Conservation (phyloP, 2,113 vertebrate genomes). For the Symphodus melops region DNA sequence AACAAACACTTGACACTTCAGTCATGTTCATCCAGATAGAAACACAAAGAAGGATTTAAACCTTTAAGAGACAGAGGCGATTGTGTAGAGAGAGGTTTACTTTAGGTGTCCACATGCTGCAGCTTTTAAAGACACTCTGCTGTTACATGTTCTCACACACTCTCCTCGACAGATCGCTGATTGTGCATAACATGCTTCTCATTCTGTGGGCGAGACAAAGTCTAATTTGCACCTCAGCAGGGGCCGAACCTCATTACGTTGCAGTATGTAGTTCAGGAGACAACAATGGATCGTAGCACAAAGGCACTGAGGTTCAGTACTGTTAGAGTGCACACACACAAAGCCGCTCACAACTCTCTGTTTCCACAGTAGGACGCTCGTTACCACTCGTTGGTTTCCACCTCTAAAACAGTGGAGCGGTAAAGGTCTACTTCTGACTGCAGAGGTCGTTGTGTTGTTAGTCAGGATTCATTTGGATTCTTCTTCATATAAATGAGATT, state of each 20-base stretch:
- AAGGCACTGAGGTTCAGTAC: slow-evolving; percentile 36
- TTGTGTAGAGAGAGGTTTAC: background rate
- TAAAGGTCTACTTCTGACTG: background rate
- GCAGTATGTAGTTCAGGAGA: slow-evolving; percentile 25
- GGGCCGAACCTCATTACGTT: slow-evolving; percentile 20
- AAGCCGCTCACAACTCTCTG: background rate
- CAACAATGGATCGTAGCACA: slow-evolving; percentile 27
- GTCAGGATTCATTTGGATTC: background rate
- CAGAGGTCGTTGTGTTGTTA: background rate
- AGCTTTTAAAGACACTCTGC: background rate
- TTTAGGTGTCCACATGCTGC: background rate
- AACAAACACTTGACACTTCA: background rate
- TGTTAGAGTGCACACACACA: slow-evolving; percentile 34
- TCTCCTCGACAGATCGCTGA: slow-evolving; percentile 27
- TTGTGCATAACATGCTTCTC: slow-evolving; percentile 21
- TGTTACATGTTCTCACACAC: slow-evolving; percentile 3
- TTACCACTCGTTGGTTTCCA: slow-evolving; percentile 16
- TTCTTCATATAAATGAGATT: background rate
- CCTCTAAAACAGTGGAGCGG: slow-evolving; percentile 11
- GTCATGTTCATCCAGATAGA: background rate
- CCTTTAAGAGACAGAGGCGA: background rate
- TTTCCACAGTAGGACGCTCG: slow-evolving; percentile 37
- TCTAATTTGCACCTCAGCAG: slow-evolving; percentile 66
- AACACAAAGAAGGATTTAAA: background rate
- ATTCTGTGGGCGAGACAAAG: slow-evolving; percentile 24